These are phyloP conservation scores for Candoia aspera DNA, from an alignment of 2,113 vertebrate species.

Conservation along the genomic window DNA sequence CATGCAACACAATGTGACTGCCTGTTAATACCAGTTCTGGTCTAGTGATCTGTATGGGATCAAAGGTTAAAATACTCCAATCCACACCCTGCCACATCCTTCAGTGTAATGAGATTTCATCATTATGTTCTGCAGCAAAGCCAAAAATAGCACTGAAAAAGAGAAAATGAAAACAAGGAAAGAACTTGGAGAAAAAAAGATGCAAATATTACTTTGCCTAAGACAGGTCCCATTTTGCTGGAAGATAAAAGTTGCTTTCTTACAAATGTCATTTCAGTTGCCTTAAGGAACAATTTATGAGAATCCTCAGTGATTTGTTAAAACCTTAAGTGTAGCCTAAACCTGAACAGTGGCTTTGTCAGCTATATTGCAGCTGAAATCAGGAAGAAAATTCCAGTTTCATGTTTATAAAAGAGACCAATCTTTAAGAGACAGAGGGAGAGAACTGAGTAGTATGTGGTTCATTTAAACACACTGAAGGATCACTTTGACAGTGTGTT, in stretches of 20 bases:
- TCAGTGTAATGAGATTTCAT: background rate
- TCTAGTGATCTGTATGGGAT: background rate
- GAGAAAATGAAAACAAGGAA: background rate
- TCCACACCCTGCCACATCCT: background rate
- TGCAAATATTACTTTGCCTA: background rate
- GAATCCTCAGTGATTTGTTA: background rate
- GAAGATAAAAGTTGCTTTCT: background rate
- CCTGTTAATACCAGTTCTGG: background rate
- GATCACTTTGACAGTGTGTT: background rate
- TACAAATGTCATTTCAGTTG: background rate
- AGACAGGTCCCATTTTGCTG: background rate
- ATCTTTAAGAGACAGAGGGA: background rate
- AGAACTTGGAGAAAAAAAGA: background rate
- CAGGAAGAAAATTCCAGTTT: background rate
- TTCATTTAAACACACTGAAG: background rate
- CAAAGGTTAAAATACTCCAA: background rate
- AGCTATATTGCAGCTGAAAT: background rate
- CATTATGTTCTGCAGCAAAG: background rate
- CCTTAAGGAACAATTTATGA: background rate
- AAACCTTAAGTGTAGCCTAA: background rate
- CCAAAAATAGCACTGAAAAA: background rate
- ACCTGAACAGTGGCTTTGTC: background rate
- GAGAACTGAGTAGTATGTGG: background rate
- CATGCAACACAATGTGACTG: background rate
- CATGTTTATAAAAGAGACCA: background rate